phyloP scores from a whole-genome alignment of 2,113 vertebrate genomes.

The Bubo blakistoni region DNA sequence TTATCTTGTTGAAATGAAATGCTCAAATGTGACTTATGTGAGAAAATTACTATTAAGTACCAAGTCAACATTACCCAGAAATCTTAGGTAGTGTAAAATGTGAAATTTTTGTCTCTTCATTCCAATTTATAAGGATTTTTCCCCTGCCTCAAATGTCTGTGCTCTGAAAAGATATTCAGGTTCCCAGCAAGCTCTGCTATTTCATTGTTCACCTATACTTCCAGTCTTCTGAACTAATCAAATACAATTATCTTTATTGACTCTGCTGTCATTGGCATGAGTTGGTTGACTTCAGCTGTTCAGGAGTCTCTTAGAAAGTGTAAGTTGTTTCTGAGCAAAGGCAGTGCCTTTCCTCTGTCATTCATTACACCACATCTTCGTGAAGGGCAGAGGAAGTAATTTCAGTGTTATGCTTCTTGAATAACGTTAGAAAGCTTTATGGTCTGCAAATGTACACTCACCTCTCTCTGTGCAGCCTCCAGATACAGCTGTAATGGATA shows the following conservation, averaged over 20 bases:
- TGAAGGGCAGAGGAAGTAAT: background rate
- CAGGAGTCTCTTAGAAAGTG: background rate
- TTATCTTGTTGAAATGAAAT: background rate
- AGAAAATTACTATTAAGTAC: background rate
- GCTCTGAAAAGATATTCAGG: background rate
- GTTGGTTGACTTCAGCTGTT: background rate
- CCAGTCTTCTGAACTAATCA: background rate
- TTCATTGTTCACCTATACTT: background rate
- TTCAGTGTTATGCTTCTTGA: background rate
- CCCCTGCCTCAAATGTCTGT: background rate
- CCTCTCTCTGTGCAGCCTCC: background rate
- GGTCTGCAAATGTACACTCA: background rate
- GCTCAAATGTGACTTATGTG: rapidly evolving
- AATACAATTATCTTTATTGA: background rate
- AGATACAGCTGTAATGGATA: background rate
- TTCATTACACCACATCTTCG: background rate
- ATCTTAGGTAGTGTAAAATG: background rate
- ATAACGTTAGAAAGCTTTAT: background rate
- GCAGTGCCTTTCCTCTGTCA: background rate
- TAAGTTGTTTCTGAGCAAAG: background rate
- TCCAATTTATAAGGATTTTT: background rate
- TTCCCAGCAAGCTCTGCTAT: background rate
- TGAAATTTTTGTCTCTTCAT: background rate
- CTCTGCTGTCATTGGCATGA: background rate
- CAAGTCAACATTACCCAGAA: background rate